Evolutionary conservation across 92 coral and sea anemone genomes (phyloP).

Genomic region (Porites cylindrica): DNA sequence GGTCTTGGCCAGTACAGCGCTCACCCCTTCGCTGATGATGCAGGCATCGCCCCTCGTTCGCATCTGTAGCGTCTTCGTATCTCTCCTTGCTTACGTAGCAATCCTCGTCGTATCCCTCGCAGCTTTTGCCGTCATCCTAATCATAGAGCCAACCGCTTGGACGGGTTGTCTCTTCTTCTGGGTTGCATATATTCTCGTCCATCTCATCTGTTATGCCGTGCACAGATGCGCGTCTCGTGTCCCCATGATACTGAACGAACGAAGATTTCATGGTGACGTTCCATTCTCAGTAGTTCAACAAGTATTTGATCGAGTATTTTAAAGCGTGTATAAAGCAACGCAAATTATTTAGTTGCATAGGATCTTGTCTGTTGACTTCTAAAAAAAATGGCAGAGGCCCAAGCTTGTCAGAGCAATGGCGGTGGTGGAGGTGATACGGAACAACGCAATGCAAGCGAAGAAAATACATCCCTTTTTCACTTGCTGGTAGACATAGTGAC

Average conservation of each 20-base stretch:
- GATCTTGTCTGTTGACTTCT: too few relatives aligned
- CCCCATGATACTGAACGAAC: neutral
- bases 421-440: too few relatives aligned
- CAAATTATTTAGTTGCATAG: too few relatives aligned
- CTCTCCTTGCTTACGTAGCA: neutral
- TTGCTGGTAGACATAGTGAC: too few relatives aligned
- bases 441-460: too few relatives aligned
- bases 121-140: neutral
- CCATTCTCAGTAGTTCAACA: neutral
- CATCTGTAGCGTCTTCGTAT: neutral
- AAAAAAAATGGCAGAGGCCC: too few relatives aligned
- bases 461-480: too few relatives aligned
- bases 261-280: neutral
- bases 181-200: neutral
- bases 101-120: neutral
- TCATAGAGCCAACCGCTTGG: conserved; percentile 3
- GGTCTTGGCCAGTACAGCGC: neutral
- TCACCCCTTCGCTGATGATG: neutral
- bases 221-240: neutral
- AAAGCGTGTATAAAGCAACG: neutral
- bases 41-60: neutral
- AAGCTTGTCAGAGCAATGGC: too few relatives aligned
- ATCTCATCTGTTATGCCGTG: neutral
- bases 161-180: neutral
- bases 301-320: neutral